Evolutionary conservation across 2,797 vertebrate genomes (phyloP).

Genomic region (Cyclopterus lumpus): DNA sequence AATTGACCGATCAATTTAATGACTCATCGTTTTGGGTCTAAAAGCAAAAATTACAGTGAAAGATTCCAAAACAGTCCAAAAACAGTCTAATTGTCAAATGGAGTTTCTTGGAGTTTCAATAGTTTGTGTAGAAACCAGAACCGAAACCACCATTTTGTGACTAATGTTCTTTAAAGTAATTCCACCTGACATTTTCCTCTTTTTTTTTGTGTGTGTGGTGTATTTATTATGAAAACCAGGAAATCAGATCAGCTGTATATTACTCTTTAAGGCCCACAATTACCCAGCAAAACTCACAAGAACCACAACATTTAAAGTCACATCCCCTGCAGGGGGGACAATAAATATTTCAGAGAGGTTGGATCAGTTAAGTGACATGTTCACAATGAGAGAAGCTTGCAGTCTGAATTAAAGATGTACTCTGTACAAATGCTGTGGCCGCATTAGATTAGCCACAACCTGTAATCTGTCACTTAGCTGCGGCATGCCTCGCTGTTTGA

Average conservation of each 20-base stretch:
- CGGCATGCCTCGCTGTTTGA: conserved; percentile 76
- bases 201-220: background rate
- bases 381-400: conserved; percentile 77
- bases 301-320: conserved; percentile 55
- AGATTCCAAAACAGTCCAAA: no score
- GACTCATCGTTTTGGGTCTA: background rate
- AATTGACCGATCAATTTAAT: background rate
- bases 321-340: conserved; percentile 57
- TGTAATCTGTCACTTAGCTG: conserved; percentile 87
- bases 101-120: background rate
- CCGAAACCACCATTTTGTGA: background rate
- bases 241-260: background rate
- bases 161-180: background rate
- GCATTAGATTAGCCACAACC: conserved; percentile 86
- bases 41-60: background rate
- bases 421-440: conserved; percentile 77
- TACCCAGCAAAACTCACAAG: conserved; percentile 18
- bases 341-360: conserved; percentile 81
- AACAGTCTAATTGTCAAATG: background rate
- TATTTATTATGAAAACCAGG: conserved; percentile 5
- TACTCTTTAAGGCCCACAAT: conserved; percentile 14
- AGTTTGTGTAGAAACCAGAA: background rate
- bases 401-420: conserved; percentile 85
- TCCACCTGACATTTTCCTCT: background rate
- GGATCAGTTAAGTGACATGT: conserved; percentile 79